Conservation (phyloP, 1,140 invertebrate genomes). For the Telenomus remus region DNA sequence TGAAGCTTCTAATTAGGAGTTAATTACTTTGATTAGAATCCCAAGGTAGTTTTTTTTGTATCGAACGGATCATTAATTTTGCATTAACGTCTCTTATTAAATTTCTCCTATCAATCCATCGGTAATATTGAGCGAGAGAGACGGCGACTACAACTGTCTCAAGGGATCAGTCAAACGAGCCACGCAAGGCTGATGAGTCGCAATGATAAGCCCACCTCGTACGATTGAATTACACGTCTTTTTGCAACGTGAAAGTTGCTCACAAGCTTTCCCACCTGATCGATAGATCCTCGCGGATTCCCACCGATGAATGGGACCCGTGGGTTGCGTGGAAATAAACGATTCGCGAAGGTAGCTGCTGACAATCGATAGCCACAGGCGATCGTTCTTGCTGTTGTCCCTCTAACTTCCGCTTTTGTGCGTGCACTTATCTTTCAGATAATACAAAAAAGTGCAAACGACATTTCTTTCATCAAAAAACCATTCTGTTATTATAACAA, state of each 20-base stretch:
- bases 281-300: slow-evolving; percentile 42
- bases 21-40: no score
- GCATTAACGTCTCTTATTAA: slow-evolving; percentile 28
- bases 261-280: slow-evolving; percentile 20
- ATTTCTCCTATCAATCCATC: slow-evolving; percentile 14
- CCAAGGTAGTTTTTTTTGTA: no score
- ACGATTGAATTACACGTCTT: slow-evolving; percentile 15
- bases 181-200: slow-evolving; percentile 33
- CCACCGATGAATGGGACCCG: slow-evolving; percentile 41
- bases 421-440: slow-evolving; percentile 41
- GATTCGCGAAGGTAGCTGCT: slow-evolving; percentile 47
- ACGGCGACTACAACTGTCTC: neutral
- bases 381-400: slow-evolving; percentile 37
- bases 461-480: slow-evolving; percentile 35
- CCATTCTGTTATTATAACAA: slow-evolving; percentile 11
- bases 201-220: slow-evolving; percentile 12
- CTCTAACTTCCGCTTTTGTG: slow-evolving; percentile 35
- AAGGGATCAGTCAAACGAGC: slow-evolving; percentile 13
- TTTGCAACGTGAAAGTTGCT: slow-evolving; percentile 37
- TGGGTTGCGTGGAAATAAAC: slow-evolving; percentile 40
- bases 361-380: slow-evolving; percentile 35
- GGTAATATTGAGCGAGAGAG: neutral
- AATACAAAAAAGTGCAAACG: slow-evolving; percentile 38
- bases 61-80: slow-evolving; percentile 19
- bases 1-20: no score